Conservation (phyloP, 2,113 vertebrate species). For the Oncorhynchus masou region DNA sequence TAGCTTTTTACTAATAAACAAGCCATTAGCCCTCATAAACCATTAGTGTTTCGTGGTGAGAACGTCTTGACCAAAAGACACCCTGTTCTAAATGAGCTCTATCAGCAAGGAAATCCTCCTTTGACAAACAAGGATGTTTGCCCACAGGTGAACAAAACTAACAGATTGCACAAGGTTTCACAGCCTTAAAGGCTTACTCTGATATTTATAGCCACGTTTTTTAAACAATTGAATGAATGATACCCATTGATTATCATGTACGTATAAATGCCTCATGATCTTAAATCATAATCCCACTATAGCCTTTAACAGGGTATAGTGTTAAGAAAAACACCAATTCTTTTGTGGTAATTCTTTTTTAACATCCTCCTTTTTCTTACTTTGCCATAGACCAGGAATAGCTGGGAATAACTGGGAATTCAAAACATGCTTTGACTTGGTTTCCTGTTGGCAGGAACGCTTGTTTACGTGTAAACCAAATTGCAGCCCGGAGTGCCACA, state of each 20-base stretch:
- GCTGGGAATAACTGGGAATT: constrained; percentile 47
- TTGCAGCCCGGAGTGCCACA: constrained; percentile 43
- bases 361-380: background rate
- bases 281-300: background rate
- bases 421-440: constrained; percentile 32
- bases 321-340: background rate
- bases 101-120: constrained; percentile 24
- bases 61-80: background rate
- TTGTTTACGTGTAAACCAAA: constrained; percentile 63
- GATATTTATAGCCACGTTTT: no score
- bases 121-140: constrained; percentile 22
- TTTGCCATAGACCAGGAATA: constrained; percentile 24
- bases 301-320: background rate
- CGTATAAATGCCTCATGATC: no score
- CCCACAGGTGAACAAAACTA: background rate
- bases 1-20: constrained; percentile 12
- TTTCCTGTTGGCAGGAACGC: constrained; percentile 36
- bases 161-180: background rate
- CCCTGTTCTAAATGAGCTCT: background rate
- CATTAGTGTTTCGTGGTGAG: background rate
- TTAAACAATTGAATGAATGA: no score
- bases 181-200: no score
- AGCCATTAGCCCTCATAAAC: background rate
- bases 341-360: background rate
- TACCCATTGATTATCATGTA: no score